phyloP scores from a whole-genome alignment of 1,140 invertebrate species.

The Wiebesia pumilae region DNA sequence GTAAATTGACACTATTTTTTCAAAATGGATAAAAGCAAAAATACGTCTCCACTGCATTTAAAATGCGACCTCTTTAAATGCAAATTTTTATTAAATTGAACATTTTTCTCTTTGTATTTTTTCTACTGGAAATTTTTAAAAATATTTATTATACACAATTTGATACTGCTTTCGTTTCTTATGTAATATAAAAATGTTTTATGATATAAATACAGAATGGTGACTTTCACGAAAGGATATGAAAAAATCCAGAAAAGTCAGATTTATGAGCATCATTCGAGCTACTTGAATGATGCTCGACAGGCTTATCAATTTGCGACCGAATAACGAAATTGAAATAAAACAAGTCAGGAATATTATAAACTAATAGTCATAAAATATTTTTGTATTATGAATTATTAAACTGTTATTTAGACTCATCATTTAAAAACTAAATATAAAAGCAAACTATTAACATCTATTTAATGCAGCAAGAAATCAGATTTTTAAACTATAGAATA shows the following conservation, averaged over 20 bases:
- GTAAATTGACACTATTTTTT: slow-evolving; percentile 7
- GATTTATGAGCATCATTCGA: neutral
- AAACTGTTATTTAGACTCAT: neutral
- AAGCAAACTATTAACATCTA: neutral
- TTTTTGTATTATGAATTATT: slow-evolving; percentile 16
- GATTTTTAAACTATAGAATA: neutral
- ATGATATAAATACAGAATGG: neutral
- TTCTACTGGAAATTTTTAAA: slow-evolving; percentile 29
- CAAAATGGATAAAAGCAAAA: slow-evolving; percentile 24
- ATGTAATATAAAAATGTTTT: slow-evolving; percentile 3
- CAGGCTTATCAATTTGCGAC: neutral
- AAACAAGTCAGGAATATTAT: neutral
- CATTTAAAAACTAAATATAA: neutral
- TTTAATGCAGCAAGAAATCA: neutral
- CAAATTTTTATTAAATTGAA: neutral
- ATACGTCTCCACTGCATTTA: neutral
- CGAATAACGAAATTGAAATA: neutral
- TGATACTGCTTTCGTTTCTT: slow-evolving; percentile 2
- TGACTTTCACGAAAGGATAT: neutral
- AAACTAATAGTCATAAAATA: neutral
- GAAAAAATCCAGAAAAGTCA: neutral
- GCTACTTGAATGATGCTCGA: neutral
- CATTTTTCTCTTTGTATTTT: slow-evolving; percentile 7
- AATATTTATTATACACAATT: neutral
- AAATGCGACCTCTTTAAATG: neutral